Percentiles rank a stretch among this genome's conserved stretches.
phyloP scores from a whole-genome alignment of 1,140 invertebrate species.

The Cyclargus thomasi region DNA sequence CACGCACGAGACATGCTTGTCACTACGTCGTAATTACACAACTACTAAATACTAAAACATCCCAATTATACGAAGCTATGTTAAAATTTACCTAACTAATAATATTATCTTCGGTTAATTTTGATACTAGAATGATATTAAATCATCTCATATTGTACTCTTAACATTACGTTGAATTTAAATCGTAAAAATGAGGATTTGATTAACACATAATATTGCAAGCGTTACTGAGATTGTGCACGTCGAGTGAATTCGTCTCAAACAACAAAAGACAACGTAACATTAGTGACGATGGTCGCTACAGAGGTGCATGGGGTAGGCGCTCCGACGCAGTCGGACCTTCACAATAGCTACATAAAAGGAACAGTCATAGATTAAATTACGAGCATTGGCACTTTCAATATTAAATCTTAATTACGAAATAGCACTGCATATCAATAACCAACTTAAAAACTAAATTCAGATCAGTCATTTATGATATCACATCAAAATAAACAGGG shows the following conservation, averaged over 20 bases:
- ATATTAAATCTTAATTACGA: slow-evolving; percentile 76
- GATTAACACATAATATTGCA: slow-evolving; percentile 73
- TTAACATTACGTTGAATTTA: slow-evolving; percentile 74
- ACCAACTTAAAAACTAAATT: slow-evolving; percentile 77
- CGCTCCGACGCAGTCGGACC: slow-evolving; percentile 26
- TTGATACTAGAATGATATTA: slow-evolving; percentile 77
- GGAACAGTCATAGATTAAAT: slow-evolving; percentile 75
- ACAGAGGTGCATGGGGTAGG: slow-evolving; percentile 42
- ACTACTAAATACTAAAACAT: slow-evolving; percentile 74
- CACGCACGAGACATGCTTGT: slow-evolving; percentile 69
- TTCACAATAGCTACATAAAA: slow-evolving; percentile 53
- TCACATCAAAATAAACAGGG: slow-evolving; percentile 77
- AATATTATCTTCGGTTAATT: slow-evolving; percentile 76
- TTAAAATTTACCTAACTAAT: slow-evolving; percentile 76
- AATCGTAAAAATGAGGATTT: slow-evolving; percentile 70
- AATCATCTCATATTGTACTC: slow-evolving; percentile 76
- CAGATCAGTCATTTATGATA: slow-evolving; percentile 78
- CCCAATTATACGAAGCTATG: slow-evolving; percentile 76
- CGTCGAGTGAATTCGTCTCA: slow-evolving; percentile 55
- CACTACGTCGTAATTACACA: slow-evolving; percentile 68
- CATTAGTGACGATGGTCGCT: slow-evolving; percentile 48
- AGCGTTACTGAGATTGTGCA: slow-evolving; percentile 77
- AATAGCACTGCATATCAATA: slow-evolving; percentile 75
- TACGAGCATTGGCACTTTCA: slow-evolving; percentile 77
- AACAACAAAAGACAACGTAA: slow-evolving; percentile 48